These are phyloP conservation scores for Rhagoletis zephyria DNA, from an alignment of 1,140 invertebrate genomes.

Conservation along the genomic window DNA sequence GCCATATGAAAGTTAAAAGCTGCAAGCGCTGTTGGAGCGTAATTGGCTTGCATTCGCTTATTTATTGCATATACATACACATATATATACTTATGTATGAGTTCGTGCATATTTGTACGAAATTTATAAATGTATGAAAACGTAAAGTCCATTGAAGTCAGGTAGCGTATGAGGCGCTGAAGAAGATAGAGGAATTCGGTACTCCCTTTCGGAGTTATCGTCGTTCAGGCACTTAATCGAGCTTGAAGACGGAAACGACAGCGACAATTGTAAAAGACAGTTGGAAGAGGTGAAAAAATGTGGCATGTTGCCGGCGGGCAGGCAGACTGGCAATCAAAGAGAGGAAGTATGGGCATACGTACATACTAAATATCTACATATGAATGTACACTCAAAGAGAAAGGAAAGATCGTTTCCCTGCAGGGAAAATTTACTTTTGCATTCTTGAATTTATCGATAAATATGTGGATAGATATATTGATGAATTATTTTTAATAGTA, in stretches of 20 bases:
- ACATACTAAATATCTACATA: not conserved
- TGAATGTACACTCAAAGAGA: not conserved
- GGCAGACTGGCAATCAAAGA: not conserved
- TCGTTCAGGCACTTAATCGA: constrained; percentile 36
- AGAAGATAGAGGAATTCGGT: not conserved
- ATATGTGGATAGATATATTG: too few relatives aligned
- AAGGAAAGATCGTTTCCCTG: not conserved
- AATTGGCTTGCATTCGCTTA: not conserved
- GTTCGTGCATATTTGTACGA: not conserved
- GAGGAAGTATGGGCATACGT: not conserved
- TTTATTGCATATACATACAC: not conserved
- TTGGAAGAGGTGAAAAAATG: not conserved
- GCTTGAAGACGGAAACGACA: constrained; percentile 38
- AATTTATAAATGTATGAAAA: too few relatives aligned
- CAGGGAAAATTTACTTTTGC: too few relatives aligned
- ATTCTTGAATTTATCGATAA: too few relatives aligned
- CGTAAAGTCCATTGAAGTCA: too few relatives aligned
- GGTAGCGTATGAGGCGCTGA: not conserved
- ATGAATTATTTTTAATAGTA: too few relatives aligned
- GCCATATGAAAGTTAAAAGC: not conserved
- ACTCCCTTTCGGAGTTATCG: not conserved
- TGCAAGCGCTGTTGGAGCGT: not conserved
- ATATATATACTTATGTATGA: not conserved
- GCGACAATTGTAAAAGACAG: not conserved
- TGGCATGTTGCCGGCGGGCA: not conserved